Base-by-base conservation (phyloP, 2,888 invertebrate genomes). In the Eupithecia exiguata region DNA sequence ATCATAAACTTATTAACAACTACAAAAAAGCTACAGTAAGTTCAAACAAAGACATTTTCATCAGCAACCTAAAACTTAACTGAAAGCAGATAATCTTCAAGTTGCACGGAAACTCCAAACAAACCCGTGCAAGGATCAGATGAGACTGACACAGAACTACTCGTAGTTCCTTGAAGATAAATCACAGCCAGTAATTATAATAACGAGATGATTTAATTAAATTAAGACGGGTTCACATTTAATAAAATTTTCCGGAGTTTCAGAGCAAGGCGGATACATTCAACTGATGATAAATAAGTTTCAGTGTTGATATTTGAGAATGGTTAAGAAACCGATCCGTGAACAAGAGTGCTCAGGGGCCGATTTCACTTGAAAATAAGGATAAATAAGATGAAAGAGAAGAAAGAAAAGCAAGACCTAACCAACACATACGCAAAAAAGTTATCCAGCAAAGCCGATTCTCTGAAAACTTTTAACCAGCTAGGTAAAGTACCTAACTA, bases 181-280 rank as follows among this genome's bases (percentile, higher is more conserved):
- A 75, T 72, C 74, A 75, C 69, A 70, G 43, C 58, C 71, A 79
- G 75, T 79, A 75, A 74, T 71, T 63, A 74, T 73, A 79, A 75
- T 79, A 78, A 72, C 69, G 68, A 46, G 61, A 78, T 63, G 74
- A 73, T 77, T 65, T 75, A 72, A 75, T 72, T 75, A 68, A 72
- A 68, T 75, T 70, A 72, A 58, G 25, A 58, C 25, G 12, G 62
- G 68, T 74, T 70, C 70, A 62, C 5, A 67, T 62, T 62, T 18
- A 35, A 62, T 62, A 18, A 62, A 62, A 62, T 35, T 18, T 35
- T 62, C 35, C 62, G 62, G 35, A 18, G 30, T 30, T 62, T 30
- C 3, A 35, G 16, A 62, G 25, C 21, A 30, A 62, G 62, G 30
- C 61, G 61, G 62, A 30, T 62, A 18, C 21, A 58, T 58, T 25